phyloP scores from a whole-genome alignment of 2,797 vertebrate species.

The Falco cherrug region DNA sequence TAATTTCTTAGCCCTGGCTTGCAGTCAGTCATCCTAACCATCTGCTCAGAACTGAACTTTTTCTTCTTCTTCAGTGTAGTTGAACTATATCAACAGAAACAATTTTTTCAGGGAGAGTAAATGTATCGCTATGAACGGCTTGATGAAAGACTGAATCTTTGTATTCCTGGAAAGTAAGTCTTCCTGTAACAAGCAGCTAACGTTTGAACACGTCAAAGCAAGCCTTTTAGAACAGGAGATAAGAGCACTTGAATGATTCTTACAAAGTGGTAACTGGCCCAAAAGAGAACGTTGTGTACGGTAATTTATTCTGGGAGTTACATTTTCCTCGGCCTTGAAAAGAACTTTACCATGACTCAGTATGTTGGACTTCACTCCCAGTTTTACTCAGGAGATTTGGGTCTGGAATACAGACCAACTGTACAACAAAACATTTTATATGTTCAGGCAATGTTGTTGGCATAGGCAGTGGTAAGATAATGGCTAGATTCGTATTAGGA shows the following conservation, averaged over 20 bases:
- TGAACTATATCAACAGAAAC: constrained; percentile 66
- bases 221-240: constrained; percentile 57
- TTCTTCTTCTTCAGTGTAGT: constrained; percentile 60
- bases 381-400: background rate
- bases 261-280: constrained; percentile 2
- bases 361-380: background rate
- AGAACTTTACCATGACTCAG: constrained; percentile 32
- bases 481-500: background rate
- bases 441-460: background rate
- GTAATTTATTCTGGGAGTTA: constrained; percentile 22
- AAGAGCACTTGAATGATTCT: constrained; percentile 53
- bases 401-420: background rate
- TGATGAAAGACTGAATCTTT: constrained; percentile 54
- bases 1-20: constrained; percentile 34
- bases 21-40: constrained; percentile 55
- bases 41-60: constrained; percentile 59
- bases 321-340: constrained; percentile 20
- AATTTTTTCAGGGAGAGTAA: constrained; percentile 56
- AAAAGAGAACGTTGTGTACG: constrained; percentile 24
- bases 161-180: constrained; percentile 55
- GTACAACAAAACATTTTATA: background rate
- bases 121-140: constrained; percentile 27
- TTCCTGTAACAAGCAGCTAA: constrained; percentile 52
- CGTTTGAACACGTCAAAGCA: constrained; percentile 49
- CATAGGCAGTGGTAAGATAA: background rate